These are phyloP conservation scores for Grammomys dolichurus DNA, from an alignment of 2,113 vertebrate species.

Conservation along the genomic window DNA sequence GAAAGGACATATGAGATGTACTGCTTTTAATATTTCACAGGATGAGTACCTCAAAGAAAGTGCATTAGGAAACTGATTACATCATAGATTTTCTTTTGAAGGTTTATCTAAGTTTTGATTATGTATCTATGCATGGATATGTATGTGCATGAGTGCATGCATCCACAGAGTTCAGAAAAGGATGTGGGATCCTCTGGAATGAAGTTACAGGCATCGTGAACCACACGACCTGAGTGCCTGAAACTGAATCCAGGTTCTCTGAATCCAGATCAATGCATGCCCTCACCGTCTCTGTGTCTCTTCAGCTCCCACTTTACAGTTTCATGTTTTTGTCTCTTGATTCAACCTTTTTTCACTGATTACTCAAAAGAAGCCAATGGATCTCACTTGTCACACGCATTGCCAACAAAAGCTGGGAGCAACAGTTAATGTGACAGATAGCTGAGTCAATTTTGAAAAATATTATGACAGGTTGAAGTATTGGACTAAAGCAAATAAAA, in stretches of 20 bases:
- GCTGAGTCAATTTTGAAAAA: constrained; percentile 54
- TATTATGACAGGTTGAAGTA: constrained; percentile 72
- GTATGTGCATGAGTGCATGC: not conserved
- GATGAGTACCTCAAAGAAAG: not conserved
- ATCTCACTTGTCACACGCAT: not conserved
- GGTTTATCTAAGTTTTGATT: not conserved
- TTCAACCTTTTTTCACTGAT: constrained; percentile 33
- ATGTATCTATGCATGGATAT: not conserved
- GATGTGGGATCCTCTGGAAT: not conserved
- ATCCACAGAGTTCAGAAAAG: too few relatives aligned
- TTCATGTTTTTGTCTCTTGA: not conserved
- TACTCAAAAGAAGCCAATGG: constrained; percentile 20
- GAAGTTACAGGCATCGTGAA: not conserved
- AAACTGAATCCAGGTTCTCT: not conserved
- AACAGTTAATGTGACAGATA: constrained; percentile 44
- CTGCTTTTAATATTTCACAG: not conserved
- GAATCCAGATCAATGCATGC: not conserved
- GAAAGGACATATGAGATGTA: not conserved
- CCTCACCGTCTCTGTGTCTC: not conserved
- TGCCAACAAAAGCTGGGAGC: constrained; percentile 51
- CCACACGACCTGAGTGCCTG: too few relatives aligned
- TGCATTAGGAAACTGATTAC: not conserved
- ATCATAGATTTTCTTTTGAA: not conserved
- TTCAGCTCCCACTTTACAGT: not conserved
- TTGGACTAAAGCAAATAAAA: constrained; percentile 51